Conservation (phyloP, 2,888 invertebrate genomes). For the Fragum sueziense region DNA sequence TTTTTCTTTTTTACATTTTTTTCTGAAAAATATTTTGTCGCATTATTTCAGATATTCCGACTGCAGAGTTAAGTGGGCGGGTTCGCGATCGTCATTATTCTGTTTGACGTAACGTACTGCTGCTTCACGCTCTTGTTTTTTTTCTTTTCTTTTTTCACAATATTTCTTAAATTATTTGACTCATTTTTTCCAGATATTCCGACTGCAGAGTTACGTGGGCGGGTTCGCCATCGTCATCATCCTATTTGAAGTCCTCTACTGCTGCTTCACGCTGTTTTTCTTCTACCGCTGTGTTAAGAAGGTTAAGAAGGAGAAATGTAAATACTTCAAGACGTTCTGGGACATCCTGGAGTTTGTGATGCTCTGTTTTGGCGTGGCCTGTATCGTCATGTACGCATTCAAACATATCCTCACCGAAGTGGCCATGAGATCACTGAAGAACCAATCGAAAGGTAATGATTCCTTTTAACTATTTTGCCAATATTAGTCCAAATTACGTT, state of each 20-base stretch:
- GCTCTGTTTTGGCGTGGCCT: constrained; percentile 80
- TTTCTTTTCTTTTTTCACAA: too few relatives aligned
- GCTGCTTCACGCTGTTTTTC: constrained; percentile 82
- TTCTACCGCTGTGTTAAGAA: constrained; percentile 78
- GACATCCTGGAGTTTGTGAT: constrained; percentile 82
- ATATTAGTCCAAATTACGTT: too few relatives aligned
- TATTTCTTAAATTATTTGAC: too few relatives aligned
- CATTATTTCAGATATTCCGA: constrained; percentile 77
- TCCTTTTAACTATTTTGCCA: too few relatives aligned
- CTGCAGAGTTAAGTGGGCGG: constrained; percentile 82
- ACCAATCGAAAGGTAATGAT: constrained; percentile 77
- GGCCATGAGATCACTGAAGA: constrained; percentile 77
- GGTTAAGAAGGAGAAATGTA: constrained; percentile 76
- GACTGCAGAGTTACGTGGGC: constrained; percentile 82
- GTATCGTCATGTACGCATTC: constrained; percentile 82
- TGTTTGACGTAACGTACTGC: constrained; percentile 81
- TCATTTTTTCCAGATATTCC: constrained; percentile 76
- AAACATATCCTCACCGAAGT: constrained; percentile 79
- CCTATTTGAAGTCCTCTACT: constrained; percentile 81
- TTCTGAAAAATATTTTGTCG: too few relatives aligned
- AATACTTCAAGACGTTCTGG: constrained; percentile 83
- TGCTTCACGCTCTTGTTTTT: constrained; percentile 82
- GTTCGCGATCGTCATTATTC: constrained; percentile 80
- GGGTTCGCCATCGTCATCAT: constrained; percentile 81
- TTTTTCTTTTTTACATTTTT: too few relatives aligned